Evolutionary conservation across 2,113 vertebrate species (phyloP).

Genomic region (Dromas ardeola): DNA sequence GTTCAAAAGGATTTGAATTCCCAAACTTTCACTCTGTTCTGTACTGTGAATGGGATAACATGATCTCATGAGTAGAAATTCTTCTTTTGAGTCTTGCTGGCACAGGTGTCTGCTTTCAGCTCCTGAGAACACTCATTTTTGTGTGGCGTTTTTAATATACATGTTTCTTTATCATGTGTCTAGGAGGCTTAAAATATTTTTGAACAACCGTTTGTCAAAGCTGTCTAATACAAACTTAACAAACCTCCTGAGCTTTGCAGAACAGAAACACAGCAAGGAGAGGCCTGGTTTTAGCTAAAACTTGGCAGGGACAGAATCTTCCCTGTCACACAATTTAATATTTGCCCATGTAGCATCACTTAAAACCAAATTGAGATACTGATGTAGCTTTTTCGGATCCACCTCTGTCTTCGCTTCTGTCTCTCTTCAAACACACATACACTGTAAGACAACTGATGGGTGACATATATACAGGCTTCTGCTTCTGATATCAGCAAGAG

Average conservation of each 20-base stretch:
- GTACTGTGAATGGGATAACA: conserved; percentile 55
- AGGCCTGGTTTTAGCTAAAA: conserved; percentile 38
- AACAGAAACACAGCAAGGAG: conserved; percentile 25
- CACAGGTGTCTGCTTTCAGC: conserved; percentile 44
- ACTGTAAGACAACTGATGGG: background rate
- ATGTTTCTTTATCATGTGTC: conserved; percentile 59
- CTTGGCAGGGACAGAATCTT: conserved; percentile 34
- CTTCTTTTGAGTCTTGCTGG: conserved; percentile 59
- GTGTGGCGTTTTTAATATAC: conserved; percentile 56
- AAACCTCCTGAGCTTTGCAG: conserved; percentile 41
- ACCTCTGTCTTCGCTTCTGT: background rate
- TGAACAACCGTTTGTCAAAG: conserved; percentile 51
- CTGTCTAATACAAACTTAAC: conserved; percentile 47
- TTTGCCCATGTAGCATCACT: conserved; percentile 36
- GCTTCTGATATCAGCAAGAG: background rate
- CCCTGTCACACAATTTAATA: background rate
- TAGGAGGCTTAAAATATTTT: conserved; percentile 50
- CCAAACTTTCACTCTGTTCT: conserved; percentile 56
- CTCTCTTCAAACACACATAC: background rate
- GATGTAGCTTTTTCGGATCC: background rate
- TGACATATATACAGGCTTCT: conserved; percentile 33
- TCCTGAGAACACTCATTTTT: conserved; percentile 42
- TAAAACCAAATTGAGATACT: conserved; percentile 48
- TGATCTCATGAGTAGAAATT: conserved; percentile 61
- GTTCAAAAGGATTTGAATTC: conserved; percentile 58